These are phyloP conservation scores for Philaethria dido DNA, from an alignment of 2,888 invertebrate genomes.

Conservation along the genomic window DNA sequence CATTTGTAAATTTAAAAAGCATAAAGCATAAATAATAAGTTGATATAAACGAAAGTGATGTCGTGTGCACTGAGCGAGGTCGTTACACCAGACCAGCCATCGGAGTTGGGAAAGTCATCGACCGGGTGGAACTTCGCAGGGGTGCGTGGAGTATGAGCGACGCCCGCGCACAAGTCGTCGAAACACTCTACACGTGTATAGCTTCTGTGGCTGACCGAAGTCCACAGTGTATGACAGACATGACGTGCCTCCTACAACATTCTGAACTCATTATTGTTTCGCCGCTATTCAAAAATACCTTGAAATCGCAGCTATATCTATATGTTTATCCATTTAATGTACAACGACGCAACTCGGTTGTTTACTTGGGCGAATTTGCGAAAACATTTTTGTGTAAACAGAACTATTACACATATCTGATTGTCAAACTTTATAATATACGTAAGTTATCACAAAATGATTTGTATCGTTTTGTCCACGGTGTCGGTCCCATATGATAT, in stretches of 20 bases:
- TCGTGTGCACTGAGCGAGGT: conserved; percentile 62
- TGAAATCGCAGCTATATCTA: conserved; percentile 34
- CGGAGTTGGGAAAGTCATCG: conserved; percentile 38
- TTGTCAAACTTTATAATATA: not conserved
- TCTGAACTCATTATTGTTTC: conserved; percentile 27
- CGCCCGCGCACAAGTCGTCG: conserved; percentile 27
- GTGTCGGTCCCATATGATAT: conserved; percentile 13
- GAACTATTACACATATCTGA: not conserved
- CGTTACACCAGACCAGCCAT: conserved; percentile 58
- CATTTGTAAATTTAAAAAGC: conserved; percentile 14
- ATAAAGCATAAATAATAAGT: conserved; percentile 50
- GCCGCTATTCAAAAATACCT: conserved; percentile 38
- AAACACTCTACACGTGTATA: conserved; percentile 31
- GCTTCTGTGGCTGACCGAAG: conserved; percentile 27
- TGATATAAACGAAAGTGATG: conserved; percentile 57
- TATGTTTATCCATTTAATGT: conserved; percentile 40
- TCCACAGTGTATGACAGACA: conserved; percentile 38
- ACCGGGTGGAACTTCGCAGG: conserved; percentile 36
- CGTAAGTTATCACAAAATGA: not conserved
- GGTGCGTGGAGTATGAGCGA: conserved; percentile 30
- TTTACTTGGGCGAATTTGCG: not conserved
- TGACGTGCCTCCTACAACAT: conserved; percentile 31
- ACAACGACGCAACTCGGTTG: conserved; percentile 34
- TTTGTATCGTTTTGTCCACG: conserved; percentile 1
- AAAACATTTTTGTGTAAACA: conserved; percentile 12